Evolutionary conservation across 2,888 invertebrate genomes (phyloP).

Genomic region (Netelia virgata): DNA sequence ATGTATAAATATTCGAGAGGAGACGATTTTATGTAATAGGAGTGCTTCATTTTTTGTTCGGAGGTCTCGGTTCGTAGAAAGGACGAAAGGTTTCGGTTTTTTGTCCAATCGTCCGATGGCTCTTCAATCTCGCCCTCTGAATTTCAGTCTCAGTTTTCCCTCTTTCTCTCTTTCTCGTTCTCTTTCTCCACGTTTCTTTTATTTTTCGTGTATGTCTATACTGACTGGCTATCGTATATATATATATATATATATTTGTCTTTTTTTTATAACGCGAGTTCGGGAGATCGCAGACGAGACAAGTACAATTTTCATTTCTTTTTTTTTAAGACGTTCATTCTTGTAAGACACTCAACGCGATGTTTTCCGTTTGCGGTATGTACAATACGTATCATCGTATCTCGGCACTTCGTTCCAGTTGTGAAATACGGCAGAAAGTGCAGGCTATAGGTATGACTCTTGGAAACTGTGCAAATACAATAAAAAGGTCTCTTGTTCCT

Average conservation of each 20-base stretch:
- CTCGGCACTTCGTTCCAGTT: constrained; percentile 47
- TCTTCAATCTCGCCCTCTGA: too few relatives aligned
- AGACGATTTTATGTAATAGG: too few relatives aligned
- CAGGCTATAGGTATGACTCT: background rate
- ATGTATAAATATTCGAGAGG: background rate
- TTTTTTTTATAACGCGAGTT: background rate
- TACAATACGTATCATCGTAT: constrained; percentile 33
- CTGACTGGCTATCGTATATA: background rate
- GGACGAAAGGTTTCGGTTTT: background rate
- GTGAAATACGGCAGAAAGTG: constrained; percentile 48
- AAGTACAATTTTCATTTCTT: background rate
- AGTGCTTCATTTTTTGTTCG: background rate
- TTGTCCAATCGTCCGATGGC: background rate
- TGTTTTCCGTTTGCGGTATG: constrained; percentile 34
- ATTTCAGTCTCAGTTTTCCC: background rate
- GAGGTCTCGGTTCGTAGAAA: constrained; percentile 4
- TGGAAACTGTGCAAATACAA: background rate
- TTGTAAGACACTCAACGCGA: constrained; percentile 39
- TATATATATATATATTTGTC: background rate
- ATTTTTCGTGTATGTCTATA: background rate
- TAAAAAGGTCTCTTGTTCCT: too few relatives aligned
- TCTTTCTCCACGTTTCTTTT: background rate
- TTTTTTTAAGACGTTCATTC: background rate
- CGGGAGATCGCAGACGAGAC: background rate
- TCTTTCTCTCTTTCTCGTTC: constrained; percentile 13